A percentile compares a stretch with the other conserved stretches of the same genome.
Evolutionary conservation across 1,140 invertebrate species (phyloP).

Genomic region (Drosophila arawakana): DNA sequence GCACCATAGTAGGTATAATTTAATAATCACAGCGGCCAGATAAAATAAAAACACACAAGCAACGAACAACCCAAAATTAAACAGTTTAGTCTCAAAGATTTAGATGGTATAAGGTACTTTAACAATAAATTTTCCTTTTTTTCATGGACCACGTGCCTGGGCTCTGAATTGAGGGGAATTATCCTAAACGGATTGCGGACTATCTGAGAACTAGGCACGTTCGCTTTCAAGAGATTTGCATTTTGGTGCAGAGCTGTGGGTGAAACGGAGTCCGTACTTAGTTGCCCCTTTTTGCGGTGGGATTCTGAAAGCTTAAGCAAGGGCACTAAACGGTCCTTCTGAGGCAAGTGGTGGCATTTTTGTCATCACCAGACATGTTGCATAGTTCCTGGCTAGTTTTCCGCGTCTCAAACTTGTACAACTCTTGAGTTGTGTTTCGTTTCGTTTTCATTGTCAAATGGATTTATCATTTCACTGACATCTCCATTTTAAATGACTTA

Average conservation of each 20-base stretch:
- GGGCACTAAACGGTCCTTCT: neutral
- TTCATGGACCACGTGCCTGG: conserved; percentile 4
- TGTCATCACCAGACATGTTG: conserved; percentile 61
- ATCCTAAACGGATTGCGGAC: conserved; percentile 3
- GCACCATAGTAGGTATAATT: conserved; percentile 34
- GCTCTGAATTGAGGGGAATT: neutral
- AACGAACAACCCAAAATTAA: neutral
- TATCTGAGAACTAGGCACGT: conserved; percentile 58
- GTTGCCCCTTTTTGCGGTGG: conserved; percentile 33
- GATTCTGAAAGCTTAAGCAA: conserved; percentile 60
- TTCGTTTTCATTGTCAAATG: conserved; percentile 67
- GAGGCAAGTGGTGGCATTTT: conserved; percentile 7
- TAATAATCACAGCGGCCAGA: conserved; percentile 31
- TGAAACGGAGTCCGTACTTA: conserved; percentile 52
- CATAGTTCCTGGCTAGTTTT: conserved; percentile 53
- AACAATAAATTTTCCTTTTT: conserved; percentile 63
- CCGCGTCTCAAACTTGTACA: conserved; percentile 57
- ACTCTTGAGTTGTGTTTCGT: conserved; percentile 57
- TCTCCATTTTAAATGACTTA: conserved; percentile 51
- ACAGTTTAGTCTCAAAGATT: conserved; percentile 45
- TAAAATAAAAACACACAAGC: conserved; percentile 16
- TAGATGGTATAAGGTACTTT: conserved; percentile 63
- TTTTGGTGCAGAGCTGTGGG: conserved; percentile 47
- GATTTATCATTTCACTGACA: conserved; percentile 77
- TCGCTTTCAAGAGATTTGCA: conserved; percentile 65